These are phyloP conservation scores for Onychomys torridus DNA, from an alignment of 2,797 vertebrate species.

Conservation along the genomic window DNA sequence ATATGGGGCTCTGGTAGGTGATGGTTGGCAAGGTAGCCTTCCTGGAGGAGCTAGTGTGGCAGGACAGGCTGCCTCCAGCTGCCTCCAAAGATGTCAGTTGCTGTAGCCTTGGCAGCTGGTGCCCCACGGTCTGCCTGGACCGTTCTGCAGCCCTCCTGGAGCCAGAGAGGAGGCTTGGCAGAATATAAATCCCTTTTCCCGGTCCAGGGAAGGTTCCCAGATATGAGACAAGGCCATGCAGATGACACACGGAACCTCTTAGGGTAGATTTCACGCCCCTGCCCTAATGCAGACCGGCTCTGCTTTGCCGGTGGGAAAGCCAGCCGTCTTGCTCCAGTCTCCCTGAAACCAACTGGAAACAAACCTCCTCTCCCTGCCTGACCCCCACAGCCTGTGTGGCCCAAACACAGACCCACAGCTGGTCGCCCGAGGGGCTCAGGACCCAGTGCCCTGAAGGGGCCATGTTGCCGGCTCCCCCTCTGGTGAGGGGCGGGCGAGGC, in stretches of 20 bases:
- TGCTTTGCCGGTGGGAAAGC: slow-evolving; percentile 34
- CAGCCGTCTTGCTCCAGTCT: not conserved
- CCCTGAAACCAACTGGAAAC: slow-evolving; percentile 61
- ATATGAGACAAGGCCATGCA: not conserved
- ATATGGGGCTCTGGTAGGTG: not conserved
- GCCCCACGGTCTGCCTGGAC: not conserved
- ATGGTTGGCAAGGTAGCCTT: slow-evolving; percentile 12
- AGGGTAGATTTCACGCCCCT: slow-evolving; percentile 73
- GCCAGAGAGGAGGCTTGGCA: not conserved
- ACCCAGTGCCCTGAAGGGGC: not conserved
- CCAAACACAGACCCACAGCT: not conserved
- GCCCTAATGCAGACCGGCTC: slow-evolving; percentile 73
- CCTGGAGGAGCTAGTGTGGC: slow-evolving; percentile 42
- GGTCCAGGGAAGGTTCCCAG: not conserved
- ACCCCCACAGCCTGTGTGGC: not conserved
- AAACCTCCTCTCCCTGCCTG: not conserved
- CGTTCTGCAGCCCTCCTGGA: not conserved
- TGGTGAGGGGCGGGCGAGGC: not conserved
- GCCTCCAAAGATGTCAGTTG: not conserved
- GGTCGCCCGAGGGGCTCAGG: not conserved
- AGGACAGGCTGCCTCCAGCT: not conserved
- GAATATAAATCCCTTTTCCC: not conserved
- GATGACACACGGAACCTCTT: slow-evolving; percentile 56
- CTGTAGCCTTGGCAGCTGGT: not conserved
- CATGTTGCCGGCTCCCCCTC: not conserved